Percentiles rank a stretch among this genome's conserved stretches.
Evolutionary conservation across 2,113 vertebrate genomes (phyloP).

Genomic region (Chaetodon auriga): DNA sequence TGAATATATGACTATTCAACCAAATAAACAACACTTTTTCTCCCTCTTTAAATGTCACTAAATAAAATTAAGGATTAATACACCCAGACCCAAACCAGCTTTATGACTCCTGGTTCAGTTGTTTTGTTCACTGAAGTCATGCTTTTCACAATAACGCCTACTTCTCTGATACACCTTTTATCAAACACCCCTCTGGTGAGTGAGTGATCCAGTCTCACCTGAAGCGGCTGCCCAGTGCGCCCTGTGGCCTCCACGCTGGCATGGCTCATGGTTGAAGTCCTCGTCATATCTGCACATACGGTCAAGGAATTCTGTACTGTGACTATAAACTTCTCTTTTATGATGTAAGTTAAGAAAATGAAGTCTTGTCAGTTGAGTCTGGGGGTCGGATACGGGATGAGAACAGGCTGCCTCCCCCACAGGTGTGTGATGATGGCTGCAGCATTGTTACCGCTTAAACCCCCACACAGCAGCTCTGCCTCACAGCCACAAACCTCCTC

Average conservation of each 20-base stretch:
- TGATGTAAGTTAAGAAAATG: background rate
- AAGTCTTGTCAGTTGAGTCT: background rate
- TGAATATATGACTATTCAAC: too few relatives aligned
- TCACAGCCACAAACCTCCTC: constrained; percentile 85
- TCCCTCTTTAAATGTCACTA: too few relatives aligned
- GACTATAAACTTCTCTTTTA: background rate
- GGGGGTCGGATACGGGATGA: constrained; percentile 89
- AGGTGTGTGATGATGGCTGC: constrained; percentile 85
- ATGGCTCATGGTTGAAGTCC: constrained; percentile 92
- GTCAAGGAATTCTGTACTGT: constrained; percentile 70
- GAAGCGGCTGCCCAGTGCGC: constrained; percentile 92
- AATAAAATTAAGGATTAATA: too few relatives aligned
- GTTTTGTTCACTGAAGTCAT: background rate
- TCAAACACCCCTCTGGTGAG: background rate
- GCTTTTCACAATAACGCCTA: background rate
- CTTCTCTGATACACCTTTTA: background rate
- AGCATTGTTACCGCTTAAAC: constrained; percentile 84
- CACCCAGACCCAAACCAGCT: background rate
- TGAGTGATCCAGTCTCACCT: constrained; percentile 78
- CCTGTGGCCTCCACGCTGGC: constrained; percentile 85
- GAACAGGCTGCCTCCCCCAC: constrained; percentile 82
- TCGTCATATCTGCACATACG: constrained; percentile 88
- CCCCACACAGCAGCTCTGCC: constrained; percentile 83
- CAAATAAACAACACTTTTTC: too few relatives aligned
- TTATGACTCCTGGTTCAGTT: background rate